Percentiles rank a stretch among this genome's conserved stretches.
These are phyloP conservation scores for Euphydryas editha DNA, from an alignment of 2,888 invertebrate genomes.

Conservation along the genomic window DNA sequence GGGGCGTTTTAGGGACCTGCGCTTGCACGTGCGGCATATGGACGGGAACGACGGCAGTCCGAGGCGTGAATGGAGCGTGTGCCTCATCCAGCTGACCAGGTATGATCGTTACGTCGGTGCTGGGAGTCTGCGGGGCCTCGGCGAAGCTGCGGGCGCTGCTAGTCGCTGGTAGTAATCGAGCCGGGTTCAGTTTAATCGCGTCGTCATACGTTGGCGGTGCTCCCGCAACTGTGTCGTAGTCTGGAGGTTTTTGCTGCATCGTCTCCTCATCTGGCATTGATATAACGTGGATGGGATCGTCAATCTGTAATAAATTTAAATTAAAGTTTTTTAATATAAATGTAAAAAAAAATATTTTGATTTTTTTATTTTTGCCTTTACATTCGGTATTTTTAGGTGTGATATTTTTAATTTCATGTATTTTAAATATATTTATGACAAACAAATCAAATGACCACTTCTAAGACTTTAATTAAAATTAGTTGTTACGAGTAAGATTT, in stretches of 20 bases:
- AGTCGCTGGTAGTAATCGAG: slow-evolving; percentile 75
- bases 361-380: no score
- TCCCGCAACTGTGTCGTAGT: slow-evolving; percentile 88
- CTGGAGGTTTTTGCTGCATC: slow-evolving; percentile 87
- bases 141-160: slow-evolving; percentile 58
- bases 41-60: slow-evolving; percentile 56
- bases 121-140: slow-evolving; percentile 50
- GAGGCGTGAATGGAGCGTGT: slow-evolving; percentile 43
- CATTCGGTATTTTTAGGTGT: no score
- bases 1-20: slow-evolving; percentile 76
- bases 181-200: slow-evolving; percentile 87
- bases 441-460: no score
- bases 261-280: slow-evolving; percentile 84
- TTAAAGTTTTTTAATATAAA: no score
- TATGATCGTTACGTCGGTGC: slow-evolving; percentile 56
- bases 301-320: slow-evolving; percentile 76
- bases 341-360: no score
- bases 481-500: no score
- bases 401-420: no score
- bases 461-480: no score
- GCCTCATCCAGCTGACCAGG: slow-evolving; percentile 58
- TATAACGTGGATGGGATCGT: slow-evolving; percentile 87
- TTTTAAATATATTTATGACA: no score
- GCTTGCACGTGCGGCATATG: slow-evolving; percentile 58
- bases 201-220: slow-evolving; percentile 89